Percentiles rank a stretch among this genome's conserved stretches.
These are phyloP conservation scores for Apodemia hepburni DNA, from an alignment of 2,888 invertebrate species.

Conservation along the genomic window DNA sequence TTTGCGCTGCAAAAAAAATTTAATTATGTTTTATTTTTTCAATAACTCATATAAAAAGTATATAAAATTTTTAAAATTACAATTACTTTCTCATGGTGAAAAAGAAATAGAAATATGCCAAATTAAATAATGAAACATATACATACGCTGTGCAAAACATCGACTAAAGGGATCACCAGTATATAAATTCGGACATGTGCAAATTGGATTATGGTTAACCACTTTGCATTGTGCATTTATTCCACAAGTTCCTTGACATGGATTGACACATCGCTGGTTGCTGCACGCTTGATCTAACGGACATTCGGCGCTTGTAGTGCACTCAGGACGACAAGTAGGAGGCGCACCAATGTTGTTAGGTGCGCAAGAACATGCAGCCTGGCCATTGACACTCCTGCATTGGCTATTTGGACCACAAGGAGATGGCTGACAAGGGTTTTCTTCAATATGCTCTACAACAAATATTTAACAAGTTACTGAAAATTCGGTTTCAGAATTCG, in stretches of 20 bases:
- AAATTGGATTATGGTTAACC: conserved; percentile 88
- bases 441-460: conserved; percentile 70
- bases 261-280: conserved; percentile 85
- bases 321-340: conserved; percentile 86
- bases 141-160: conserved; percentile 79
- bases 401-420: conserved; percentile 84
- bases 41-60: too few species aligned
- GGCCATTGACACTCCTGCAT: conserved; percentile 81
- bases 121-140: conserved; percentile 21
- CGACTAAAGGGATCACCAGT: conserved; percentile 84
- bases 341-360: conserved; percentile 82
- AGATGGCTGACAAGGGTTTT: conserved; percentile 82
- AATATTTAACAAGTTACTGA: not conserved
- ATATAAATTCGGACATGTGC: conserved; percentile 82
- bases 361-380: conserved; percentile 85
- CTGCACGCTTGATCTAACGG: conserved; percentile 85
- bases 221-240: conserved; percentile 86
- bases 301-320: conserved; percentile 86
- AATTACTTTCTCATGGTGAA: too few species aligned
- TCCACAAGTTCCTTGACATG: conserved; percentile 87
- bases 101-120: not conserved
- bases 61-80: too few species aligned
- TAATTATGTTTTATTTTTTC: too few species aligned
- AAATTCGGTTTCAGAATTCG: too few species aligned
- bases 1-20: conserved; percentile 62